Conservation (phyloP, 2,113 vertebrate genomes). For the Parotia lawesii region DNA sequence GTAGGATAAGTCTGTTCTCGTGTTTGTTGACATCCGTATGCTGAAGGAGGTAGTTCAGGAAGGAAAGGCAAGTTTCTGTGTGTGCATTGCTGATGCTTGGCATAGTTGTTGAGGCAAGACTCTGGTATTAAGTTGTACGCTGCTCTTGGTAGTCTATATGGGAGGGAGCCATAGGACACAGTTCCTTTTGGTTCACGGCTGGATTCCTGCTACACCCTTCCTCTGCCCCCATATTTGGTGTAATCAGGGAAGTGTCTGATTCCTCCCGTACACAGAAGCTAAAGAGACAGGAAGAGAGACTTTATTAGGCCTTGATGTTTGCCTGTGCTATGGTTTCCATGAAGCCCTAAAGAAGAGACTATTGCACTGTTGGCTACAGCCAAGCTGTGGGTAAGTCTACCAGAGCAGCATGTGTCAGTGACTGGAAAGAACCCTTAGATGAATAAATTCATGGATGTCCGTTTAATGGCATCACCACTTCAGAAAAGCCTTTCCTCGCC, state of each 20-base stretch:
- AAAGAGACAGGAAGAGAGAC: background rate
- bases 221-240: background rate
- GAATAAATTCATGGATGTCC: background rate
- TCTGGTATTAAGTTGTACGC: background rate
- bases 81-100: background rate
- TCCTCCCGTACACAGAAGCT: background rate
- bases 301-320: background rate
- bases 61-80: background rate
- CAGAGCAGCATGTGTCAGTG: background rate
- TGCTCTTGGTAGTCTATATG: background rate
- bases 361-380: background rate
- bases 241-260: background rate
- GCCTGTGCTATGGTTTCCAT: background rate
- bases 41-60: background rate
- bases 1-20: conserved; percentile 12
- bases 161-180: background rate
- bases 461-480: background rate
- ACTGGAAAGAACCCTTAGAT: background rate
- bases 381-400: background rate
- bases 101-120: background rate
- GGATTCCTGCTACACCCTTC: background rate
- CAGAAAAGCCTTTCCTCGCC: background rate
- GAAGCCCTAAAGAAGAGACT: background rate
- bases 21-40: conserved; percentile 33
- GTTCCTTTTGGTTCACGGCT: background rate